Conservation (phyloP, 2,888 invertebrate species). For the Ectemnius continuus region DNA sequence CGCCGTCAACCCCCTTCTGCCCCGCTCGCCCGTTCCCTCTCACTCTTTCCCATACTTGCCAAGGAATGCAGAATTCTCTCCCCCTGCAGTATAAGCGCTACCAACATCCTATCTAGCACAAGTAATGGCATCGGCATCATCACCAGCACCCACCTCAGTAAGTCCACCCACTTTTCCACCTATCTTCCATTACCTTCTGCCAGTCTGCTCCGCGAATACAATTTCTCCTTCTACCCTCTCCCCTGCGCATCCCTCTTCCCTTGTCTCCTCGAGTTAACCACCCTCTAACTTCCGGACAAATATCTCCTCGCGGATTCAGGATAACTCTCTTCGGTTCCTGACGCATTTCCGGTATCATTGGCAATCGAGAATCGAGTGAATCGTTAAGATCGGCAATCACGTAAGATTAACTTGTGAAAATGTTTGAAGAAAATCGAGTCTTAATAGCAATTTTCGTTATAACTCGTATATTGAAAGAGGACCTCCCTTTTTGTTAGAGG, state of each 20-base stretch:
- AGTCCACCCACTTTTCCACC: conserved; percentile 23
- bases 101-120: conserved; percentile 22
- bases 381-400: too few species aligned
- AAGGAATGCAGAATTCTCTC: conserved; percentile 46
- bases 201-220: conserved; percentile 12
- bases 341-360: too few species aligned
- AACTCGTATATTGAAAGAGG: too few species aligned
- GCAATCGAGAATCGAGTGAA: too few species aligned
- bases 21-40: neutral
- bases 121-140: conserved; percentile 27
- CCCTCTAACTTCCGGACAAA: conserved; percentile 18
- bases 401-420: too few species aligned
- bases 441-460: too few species aligned
- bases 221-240: conserved; percentile 32
- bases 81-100: conserved; percentile 51
- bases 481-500: too few species aligned
- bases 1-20: neutral
- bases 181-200: neutral
- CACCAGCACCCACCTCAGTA: conserved; percentile 40
- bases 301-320: neutral
- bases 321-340: neutral
- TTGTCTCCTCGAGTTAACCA: conserved; percentile 12
- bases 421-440: too few species aligned
- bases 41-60: neutral
- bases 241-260: conserved; percentile 16